phyloP scores from a whole-genome alignment of 2,113 vertebrate genomes.

The Myrmophylax atrothorax region DNA sequence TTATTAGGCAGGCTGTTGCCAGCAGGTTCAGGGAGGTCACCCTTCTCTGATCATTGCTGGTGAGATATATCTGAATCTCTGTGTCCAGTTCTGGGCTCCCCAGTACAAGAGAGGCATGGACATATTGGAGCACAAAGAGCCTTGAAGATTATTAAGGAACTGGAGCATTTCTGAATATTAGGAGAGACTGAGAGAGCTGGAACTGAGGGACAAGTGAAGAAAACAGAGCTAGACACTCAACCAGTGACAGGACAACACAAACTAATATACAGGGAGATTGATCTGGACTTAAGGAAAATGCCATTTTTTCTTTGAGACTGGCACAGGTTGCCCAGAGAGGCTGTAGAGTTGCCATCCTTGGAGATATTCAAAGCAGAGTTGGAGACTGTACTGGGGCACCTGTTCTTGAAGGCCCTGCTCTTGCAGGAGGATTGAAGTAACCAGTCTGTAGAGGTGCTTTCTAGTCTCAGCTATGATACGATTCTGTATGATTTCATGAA shows the following conservation, averaged over 20 bases:
- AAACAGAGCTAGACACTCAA: not conserved
- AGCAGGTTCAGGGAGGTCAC: not conserved
- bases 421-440: fast-evolving
- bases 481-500: not conserved
- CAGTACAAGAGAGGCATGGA: not conserved
- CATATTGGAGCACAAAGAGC: not conserved
- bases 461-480: fast-evolving
- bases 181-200: not conserved
- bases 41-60: not conserved
- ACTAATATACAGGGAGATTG: not conserved
- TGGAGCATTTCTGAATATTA: not conserved
- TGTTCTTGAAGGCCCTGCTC: not conserved
- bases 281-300: fast-evolving
- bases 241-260: not conserved
- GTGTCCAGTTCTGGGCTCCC: not conserved
- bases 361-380: fast-evolving
- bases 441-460: not conserved
- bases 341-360: not conserved
- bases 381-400: not conserved
- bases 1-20: not conserved
- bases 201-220: not conserved
- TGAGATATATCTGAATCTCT: not conserved
- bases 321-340: not conserved
- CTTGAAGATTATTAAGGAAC: not conserved
- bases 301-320: not conserved